Base-by-base conservation (phyloP, 2,113 vertebrate genomes). In the Rhabdornis inornatus region DNA sequence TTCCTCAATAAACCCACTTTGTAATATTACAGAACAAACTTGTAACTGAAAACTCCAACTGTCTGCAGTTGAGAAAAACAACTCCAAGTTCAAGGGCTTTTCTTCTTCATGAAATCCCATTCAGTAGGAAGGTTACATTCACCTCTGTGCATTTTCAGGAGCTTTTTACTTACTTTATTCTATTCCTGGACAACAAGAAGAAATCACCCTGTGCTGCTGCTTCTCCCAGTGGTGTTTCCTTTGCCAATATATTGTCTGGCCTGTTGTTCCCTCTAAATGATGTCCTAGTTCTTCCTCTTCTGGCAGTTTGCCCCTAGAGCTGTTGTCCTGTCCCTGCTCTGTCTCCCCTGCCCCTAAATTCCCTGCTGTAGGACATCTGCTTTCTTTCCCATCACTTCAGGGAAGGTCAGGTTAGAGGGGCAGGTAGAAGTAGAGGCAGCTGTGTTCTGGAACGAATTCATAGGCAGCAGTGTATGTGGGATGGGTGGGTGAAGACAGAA, bases 1-100 rank as follows among this genome's bases (percentile, higher is more conserved):
- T 96, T 96, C 53, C 89, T 92, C 78, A 95, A 92, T 95, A 94
- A 97, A 89, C 66, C 23, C 66, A 83, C 91, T 95, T 84, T 87
- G 74, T 91, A 79, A 91, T 88, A 89, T 85, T 80, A 69, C 61
- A 72, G 84, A 91, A 87, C 23, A 84, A 95, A 90, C 71, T 91
- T 68, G 71, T 82, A 92, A 94, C 91, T 92, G 89, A 89, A 94
- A 95, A 87, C 37, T 92, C 70, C 70, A 92, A 82, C 83, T 87
- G 57, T 61, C 75, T 87, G 49, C 13, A 23, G 21, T 28, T 69
- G 47, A 94, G 65, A 83, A 79, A 95, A 94, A 91, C 45, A 84
- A 45, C 45, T 55, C 45, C 18, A 79, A 61, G 65, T 92, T 72
- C 87, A 84, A 50, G 45, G 45, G 33, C 21, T 47, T 76, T 92